These are phyloP conservation scores for Tyrophagus putrescentiae DNA, from an alignment of 1,140 invertebrate genomes.

Conservation along the genomic window DNA sequence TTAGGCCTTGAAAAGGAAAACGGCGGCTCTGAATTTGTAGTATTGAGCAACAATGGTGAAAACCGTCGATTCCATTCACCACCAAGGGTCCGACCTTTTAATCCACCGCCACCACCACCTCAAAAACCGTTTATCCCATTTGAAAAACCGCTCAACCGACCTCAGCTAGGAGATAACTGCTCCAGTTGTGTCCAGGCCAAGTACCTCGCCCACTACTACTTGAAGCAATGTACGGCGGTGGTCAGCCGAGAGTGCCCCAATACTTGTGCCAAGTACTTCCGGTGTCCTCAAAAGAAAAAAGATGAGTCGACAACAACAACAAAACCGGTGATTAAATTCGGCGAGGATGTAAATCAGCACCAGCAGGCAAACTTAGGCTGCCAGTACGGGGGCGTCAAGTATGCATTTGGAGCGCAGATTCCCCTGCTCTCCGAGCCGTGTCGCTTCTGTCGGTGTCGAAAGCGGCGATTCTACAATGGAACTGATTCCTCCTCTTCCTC, in stretches of 20 bases:
- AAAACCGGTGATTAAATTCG: not conserved
- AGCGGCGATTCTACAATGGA: not conserved
- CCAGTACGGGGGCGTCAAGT: slow-evolving; percentile 20
- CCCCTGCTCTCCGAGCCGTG: slow-evolving; percentile 10
- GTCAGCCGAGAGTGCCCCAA: slow-evolving; percentile 10
- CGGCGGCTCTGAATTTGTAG: no score
- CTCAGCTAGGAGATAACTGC: not conserved
- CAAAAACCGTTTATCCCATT: not conserved
- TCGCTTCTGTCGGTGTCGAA: slow-evolving; percentile 15
- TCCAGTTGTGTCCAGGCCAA: slow-evolving; percentile 13
- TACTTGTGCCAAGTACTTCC: slow-evolving; percentile 21
- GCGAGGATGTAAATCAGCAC: not conserved
- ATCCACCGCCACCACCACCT: not conserved
- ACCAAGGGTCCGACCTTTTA: no score
- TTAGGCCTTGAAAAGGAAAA: no score
- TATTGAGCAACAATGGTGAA: no score
- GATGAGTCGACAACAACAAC: not conserved
- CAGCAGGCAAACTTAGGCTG: no score
- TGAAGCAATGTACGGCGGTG: slow-evolving; percentile 19
- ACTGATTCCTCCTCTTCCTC: slow-evolving; percentile 14
- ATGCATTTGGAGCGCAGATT: slow-evolving; percentile 22
- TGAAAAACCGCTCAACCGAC: not conserved
- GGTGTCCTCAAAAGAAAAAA: slow-evolving; percentile 16
- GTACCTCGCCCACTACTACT: slow-evolving; percentile 23
- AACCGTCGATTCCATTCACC: no score